phyloP scores from a whole-genome alignment of 2,113 vertebrate species.

The Cepphus grylle region DNA sequence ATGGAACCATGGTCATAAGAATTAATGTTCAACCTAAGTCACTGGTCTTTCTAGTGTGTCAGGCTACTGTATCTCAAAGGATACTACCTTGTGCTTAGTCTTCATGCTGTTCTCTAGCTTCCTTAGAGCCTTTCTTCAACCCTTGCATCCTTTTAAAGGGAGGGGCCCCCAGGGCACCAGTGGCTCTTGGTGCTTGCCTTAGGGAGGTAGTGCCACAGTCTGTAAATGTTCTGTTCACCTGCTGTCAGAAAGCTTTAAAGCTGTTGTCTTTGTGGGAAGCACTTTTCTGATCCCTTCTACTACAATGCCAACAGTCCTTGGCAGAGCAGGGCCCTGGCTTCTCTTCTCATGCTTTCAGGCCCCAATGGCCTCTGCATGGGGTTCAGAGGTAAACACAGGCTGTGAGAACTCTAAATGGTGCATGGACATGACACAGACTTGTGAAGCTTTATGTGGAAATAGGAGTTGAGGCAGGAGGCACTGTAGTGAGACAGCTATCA shows the following conservation, averaged over 20 bases:
- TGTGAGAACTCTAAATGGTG: not conserved
- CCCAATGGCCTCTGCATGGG: not conserved
- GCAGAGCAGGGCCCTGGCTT: not conserved
- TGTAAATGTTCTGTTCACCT: not conserved
- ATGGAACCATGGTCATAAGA: not conserved
- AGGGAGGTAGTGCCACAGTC: not conserved
- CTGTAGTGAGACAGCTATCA: not conserved
- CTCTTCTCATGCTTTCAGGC: not conserved
- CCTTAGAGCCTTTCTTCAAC: not conserved
- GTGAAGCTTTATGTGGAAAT: not conserved
- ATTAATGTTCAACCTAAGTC: not conserved
- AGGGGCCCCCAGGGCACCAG: not conserved
- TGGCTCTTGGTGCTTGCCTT: not conserved
- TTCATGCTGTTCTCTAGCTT: not conserved
- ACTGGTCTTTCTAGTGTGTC: not conserved
- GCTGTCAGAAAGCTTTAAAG: not conserved
- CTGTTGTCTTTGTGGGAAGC: not conserved
- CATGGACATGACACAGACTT: not conserved
- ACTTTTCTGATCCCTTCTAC: not conserved
- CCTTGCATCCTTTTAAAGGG: not conserved
- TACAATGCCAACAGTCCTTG: not conserved
- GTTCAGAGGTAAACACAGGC: not conserved
- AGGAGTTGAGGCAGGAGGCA: not conserved
- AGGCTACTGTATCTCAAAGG: not conserved
- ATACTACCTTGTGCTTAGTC: not conserved